Evolutionary conservation across 1,140 invertebrate species (phyloP).

Genomic region (Drosophila varians): DNA sequence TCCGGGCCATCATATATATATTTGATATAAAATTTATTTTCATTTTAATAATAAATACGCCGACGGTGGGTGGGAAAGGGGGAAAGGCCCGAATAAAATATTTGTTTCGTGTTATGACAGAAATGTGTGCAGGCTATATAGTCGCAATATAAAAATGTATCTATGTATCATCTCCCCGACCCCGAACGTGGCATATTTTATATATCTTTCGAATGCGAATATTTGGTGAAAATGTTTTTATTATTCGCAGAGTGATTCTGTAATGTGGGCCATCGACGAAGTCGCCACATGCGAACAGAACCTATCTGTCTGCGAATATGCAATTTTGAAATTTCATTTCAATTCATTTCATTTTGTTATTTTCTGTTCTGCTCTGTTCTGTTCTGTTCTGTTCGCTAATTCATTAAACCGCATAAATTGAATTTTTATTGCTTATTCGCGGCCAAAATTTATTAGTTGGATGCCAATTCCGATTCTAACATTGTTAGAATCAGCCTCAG

Average conservation of each 20-base stretch:
- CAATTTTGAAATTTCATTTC: conserved; percentile 27
- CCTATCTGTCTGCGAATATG: conserved; percentile 11
- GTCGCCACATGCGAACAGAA: conserved; percentile 33
- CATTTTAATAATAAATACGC: conserved; percentile 66
- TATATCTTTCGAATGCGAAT: conserved; percentile 47
- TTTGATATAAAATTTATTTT: conserved; percentile 71
- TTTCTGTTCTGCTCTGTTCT: conserved; percentile 24
- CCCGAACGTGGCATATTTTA: conserved; percentile 23
- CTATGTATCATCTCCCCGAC: conserved; percentile 2
- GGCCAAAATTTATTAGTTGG: conserved; percentile 36
- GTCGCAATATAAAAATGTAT: conserved; percentile 48
- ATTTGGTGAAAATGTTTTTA: conserved; percentile 68
- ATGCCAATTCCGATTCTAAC: conserved; percentile 19
- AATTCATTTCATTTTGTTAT: conserved; percentile 28
- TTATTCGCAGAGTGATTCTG: conserved; percentile 65
- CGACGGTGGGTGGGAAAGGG: conserved; percentile 5
- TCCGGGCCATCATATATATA: conserved; percentile 12
- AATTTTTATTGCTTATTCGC: conserved; percentile 40
- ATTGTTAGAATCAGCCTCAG: conserved; percentile 23
- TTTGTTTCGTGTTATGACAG: conserved; percentile 77
- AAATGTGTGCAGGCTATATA: conserved; percentile 66
- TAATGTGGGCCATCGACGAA: conserved; percentile 60
- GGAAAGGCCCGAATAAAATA: conserved; percentile 39
- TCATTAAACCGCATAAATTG: conserved; percentile 49
- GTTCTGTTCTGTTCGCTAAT: conserved; percentile 38